phyloP scores from a whole-genome alignment of 1,140 invertebrate genomes.

The Diachasma alloeum region DNA sequence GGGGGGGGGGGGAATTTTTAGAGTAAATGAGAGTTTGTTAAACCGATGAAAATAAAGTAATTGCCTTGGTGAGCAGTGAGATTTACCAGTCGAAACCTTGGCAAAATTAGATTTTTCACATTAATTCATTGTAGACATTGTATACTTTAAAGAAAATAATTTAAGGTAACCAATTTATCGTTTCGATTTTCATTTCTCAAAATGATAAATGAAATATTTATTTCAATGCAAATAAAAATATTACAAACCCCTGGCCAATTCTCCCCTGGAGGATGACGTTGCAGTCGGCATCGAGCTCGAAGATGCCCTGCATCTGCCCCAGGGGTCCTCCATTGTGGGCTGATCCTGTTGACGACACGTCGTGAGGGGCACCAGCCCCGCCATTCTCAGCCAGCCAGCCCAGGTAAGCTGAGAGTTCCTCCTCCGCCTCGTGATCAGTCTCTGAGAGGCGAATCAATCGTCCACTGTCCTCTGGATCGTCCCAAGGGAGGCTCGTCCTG shows the following conservation, averaged over 20 bases:
- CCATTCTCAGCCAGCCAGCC: slow-evolving; percentile 39
- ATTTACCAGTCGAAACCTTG: no score
- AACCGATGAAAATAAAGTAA: no score
- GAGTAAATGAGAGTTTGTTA: no score
- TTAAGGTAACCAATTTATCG: no score
- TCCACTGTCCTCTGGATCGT: slow-evolving; percentile 49
- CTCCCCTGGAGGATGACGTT: slow-evolving; percentile 69
- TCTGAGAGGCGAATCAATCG: slow-evolving; percentile 28
- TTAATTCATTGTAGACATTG: no score
- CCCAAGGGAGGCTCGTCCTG: slow-evolving; percentile 50
- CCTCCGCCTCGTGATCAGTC: slow-evolving; percentile 39
- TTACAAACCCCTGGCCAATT: slow-evolving; percentile 68
- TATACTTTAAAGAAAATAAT: no score
- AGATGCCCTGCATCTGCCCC: slow-evolving; percentile 62
- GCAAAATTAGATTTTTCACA: no score
- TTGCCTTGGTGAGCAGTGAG: no score
- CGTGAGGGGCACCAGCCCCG: not conserved
- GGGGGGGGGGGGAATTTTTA: no score
- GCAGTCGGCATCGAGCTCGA: slow-evolving; percentile 64
- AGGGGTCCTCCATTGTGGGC: slow-evolving; percentile 35
- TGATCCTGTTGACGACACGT: slow-evolving; percentile 1
- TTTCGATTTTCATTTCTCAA: no score
- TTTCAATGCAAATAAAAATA: no score
- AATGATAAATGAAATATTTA: no score
- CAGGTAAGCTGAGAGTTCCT: slow-evolving; percentile 39